Percentiles rank a stretch among this genome's conserved stretches.
Conservation (phyloP, 35 echinoderm and acorn worm species). For the Stichopus chloronotus region DNA sequence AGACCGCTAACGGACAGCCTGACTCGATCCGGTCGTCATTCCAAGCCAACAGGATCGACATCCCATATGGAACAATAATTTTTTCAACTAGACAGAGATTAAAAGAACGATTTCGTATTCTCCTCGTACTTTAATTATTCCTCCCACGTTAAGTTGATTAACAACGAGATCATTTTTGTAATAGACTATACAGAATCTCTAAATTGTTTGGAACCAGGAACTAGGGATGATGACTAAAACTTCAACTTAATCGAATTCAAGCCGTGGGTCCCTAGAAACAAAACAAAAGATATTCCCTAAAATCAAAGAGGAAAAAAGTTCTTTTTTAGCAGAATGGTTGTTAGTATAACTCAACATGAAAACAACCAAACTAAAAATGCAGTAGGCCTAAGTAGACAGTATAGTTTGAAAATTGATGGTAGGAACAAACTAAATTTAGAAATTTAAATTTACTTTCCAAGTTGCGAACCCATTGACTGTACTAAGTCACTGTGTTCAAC, state of each 20-base stretch:
- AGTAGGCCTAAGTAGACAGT: too few relatives aligned
- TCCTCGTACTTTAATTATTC: not conserved
- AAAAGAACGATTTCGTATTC: not conserved
- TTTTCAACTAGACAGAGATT: not conserved
- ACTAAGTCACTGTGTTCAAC: too few relatives aligned
- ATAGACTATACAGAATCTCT: not conserved
- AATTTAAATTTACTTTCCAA: too few relatives aligned
- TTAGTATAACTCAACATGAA: too few relatives aligned
- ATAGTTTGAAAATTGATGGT: too few relatives aligned
- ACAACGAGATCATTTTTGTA: not conserved
- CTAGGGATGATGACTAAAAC: not conserved
- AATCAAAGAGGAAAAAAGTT: too few relatives aligned
- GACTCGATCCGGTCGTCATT: conserved; percentile 6
- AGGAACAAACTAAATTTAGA: too few relatives aligned
- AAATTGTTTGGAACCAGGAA: not conserved
- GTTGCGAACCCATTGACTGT: too few relatives aligned
- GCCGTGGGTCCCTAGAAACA: too few relatives aligned
- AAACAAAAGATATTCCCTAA: too few relatives aligned
- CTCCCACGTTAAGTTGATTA: not conserved
- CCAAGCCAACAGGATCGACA: not conserved
- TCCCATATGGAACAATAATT: not conserved
- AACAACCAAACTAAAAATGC: too few relatives aligned
- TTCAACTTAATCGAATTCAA: not conserved
- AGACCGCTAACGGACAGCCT: not conserved
- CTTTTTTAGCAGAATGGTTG: too few relatives aligned